Evolutionary conservation across 2,888 invertebrate genomes (phyloP).

Genomic region (Rapana venosa): DNA sequence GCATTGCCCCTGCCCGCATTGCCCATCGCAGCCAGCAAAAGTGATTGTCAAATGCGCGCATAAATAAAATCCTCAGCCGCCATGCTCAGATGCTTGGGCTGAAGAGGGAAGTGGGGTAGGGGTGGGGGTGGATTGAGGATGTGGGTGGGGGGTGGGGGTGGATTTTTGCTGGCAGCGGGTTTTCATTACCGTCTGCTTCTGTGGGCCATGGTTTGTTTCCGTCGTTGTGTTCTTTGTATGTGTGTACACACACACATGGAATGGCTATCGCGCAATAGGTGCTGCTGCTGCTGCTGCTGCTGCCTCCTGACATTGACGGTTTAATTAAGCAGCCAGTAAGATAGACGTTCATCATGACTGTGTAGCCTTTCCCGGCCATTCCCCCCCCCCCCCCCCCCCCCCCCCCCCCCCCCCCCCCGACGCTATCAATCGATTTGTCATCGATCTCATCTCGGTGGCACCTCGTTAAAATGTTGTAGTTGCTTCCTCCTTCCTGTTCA

Average conservation of each 20-base stretch:
- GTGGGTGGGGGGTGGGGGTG: background rate
- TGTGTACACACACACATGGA: too few relatives aligned
- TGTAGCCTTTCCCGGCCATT: too few relatives aligned
- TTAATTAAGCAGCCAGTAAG: too few relatives aligned
- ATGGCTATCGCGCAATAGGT: background rate
- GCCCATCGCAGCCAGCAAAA: constrained; percentile 30
- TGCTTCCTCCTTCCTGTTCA: background rate
- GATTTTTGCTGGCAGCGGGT: constrained; percentile 12
- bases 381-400: background rate
- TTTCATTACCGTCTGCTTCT: background rate
- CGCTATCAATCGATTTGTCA: too few relatives aligned
- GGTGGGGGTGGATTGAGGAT: background rate
- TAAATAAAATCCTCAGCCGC: constrained; percentile 28
- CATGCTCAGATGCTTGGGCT: too few relatives aligned
- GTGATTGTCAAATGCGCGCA: constrained; percentile 41
- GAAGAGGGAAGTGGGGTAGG: background rate
- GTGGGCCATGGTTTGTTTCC: background rate
- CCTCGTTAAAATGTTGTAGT: background rate
- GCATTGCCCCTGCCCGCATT: background rate
- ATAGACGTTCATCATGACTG: too few relatives aligned
- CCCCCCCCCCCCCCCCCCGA: background rate
- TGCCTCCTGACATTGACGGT: too few relatives aligned
- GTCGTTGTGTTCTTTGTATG: background rate
- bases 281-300: too few relatives aligned
- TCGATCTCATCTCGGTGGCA: background rate